Percentiles rank a stretch among this genome's conserved stretches.
Evolutionary conservation across 1,140 invertebrate species (phyloP).

Genomic region (Mylabris phalerata): DNA sequence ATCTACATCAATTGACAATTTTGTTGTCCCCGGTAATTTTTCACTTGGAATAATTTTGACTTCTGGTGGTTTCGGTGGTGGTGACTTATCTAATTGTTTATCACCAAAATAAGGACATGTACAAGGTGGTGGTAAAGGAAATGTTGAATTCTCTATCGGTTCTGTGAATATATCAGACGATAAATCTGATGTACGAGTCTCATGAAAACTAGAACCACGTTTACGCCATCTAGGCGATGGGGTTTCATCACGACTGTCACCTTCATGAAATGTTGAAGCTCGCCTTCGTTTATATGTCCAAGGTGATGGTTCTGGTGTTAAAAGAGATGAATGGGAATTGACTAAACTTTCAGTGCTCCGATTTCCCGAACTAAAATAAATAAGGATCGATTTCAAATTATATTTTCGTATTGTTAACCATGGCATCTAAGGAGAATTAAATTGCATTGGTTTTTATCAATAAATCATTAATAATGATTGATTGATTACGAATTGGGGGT

Average conservation of each 20-base stretch:
- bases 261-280: slow-evolving; percentile 51
- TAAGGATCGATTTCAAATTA: not conserved
- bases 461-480: too few relatives aligned
- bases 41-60: slow-evolving; percentile 50
- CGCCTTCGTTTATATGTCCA: slow-evolving; percentile 41
- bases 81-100: slow-evolving; percentile 44
- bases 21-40: slow-evolving; percentile 19
- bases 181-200: slow-evolving; percentile 9
- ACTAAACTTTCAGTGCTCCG: slow-evolving; percentile 32
- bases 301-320: slow-evolving; percentile 22
- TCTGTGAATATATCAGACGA: slow-evolving; percentile 6
- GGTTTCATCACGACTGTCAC: slow-evolving; percentile 36
- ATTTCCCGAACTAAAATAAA: slow-evolving; percentile 25
- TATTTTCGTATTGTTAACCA: not conserved
- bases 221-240: slow-evolving; percentile 38
- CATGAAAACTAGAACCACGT: slow-evolving; percentile 49
- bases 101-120: slow-evolving; percentile 72
- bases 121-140: slow-evolving; percentile 62
- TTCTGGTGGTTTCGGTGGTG: slow-evolving; percentile 43
- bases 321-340: slow-evolving; percentile 28
- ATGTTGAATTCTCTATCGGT: slow-evolving; percentile 24
- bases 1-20: slow-evolving; percentile 26
- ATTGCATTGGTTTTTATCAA: not conserved
- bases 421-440: not conserved
- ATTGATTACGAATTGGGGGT: too few relatives aligned